Base-by-base conservation (phyloP, 92 coral and sea anemone species). In the Isaurus tuberculatus region DNA sequence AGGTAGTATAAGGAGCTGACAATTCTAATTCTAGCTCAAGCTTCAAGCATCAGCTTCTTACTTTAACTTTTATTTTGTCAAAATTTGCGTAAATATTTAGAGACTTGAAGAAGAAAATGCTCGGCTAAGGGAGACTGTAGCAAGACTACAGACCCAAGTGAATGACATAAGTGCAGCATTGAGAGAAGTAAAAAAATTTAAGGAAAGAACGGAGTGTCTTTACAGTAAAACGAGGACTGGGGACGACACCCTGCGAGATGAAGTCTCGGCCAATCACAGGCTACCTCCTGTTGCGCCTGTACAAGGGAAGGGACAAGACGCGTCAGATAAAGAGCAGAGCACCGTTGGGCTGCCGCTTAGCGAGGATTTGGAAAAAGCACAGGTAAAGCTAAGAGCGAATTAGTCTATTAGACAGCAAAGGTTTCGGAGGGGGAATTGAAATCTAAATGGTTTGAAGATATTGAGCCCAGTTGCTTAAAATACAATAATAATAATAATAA, bases 61-160 rank as follows among this genome's bases (percentile, higher is more conserved):
- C 32, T 74, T 17, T 26, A 0, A 0, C 29, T 14, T 49, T 48
- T 34, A 20, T 40, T 37, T n/a, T n/a, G n/a, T n/a, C n/a, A n/a
- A n/a, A n/a, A n/a, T n/a, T n/a, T n/a, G n/a, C n/a, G n/a, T n/a
- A n/a, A n/a, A 8, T 15, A 43, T 19, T n/a, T 20, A 77, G 82
- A 77, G 82, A 58, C 82, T 77, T 36, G 70, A 77, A 36, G 82
- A 77, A 23, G 82, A 77, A 28, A 77, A 77, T 31, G 42, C 82
- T 10, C 70, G 82, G 17, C 51, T 77, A 51, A 42, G 82, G 34
- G 82, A 77, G 28, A 77, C 82, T 31, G 46, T 77, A 5, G 82
- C 64, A 14, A 57, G 58, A 29, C 82, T 77, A 8, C 82, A 77
- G 64, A 25, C 68, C 1, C 82, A 77, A 20, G 69, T 77, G 16